Conservation (phyloP, 2,888 invertebrate genomes). For the Smittia sp. region DNA sequence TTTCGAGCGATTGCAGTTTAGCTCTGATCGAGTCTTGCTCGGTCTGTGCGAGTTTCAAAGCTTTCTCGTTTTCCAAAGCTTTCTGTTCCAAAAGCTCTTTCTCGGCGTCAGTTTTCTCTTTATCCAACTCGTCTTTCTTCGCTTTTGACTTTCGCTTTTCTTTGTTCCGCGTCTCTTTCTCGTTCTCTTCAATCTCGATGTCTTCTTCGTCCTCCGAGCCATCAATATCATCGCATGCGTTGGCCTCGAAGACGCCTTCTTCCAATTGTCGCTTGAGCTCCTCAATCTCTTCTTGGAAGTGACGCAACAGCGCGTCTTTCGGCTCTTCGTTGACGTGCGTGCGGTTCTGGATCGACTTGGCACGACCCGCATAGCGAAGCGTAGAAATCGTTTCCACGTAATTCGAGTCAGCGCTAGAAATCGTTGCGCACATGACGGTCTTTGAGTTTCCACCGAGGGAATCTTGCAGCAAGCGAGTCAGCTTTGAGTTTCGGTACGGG, state of each 20-base stretch:
- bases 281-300: slow-evolving; percentile 96
- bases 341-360: slow-evolving; percentile 95
- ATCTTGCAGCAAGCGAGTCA: slow-evolving; percentile 92
- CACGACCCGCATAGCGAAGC: slow-evolving; percentile 92
- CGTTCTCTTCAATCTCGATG: slow-evolving; percentile 58
- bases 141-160: slow-evolving; percentile 47
- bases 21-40: slow-evolving; percentile 81
- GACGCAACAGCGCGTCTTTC: slow-evolving; percentile 90
- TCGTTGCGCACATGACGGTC: slow-evolving; percentile 93
- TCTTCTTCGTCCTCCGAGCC: slow-evolving; percentile 55
- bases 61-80: slow-evolving; percentile 66
- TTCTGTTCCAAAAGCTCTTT: slow-evolving; percentile 67
- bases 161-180: slow-evolving; percentile 56
- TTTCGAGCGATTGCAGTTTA: slow-evolving; percentile 86
- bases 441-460: slow-evolving; percentile 96
- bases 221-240: slow-evolving; percentile 46
- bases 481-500: slow-evolving; percentile 96
- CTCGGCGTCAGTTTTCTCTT: slow-evolving; percentile 57
- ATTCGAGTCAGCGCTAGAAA: slow-evolving; percentile 95
- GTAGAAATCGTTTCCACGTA: slow-evolving; percentile 98
- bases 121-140: slow-evolving; percentile 47
- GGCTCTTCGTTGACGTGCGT: slow-evolving; percentile 97
- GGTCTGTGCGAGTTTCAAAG: slow-evolving; percentile 68
- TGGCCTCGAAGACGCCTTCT: slow-evolving; percentile 58
- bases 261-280: slow-evolving; percentile 83